Percentiles rank a stretch among this genome's conserved stretches.
Evolutionary conservation across 2,888 invertebrate species (phyloP).

Genomic region (Melanargia galathea): DNA sequence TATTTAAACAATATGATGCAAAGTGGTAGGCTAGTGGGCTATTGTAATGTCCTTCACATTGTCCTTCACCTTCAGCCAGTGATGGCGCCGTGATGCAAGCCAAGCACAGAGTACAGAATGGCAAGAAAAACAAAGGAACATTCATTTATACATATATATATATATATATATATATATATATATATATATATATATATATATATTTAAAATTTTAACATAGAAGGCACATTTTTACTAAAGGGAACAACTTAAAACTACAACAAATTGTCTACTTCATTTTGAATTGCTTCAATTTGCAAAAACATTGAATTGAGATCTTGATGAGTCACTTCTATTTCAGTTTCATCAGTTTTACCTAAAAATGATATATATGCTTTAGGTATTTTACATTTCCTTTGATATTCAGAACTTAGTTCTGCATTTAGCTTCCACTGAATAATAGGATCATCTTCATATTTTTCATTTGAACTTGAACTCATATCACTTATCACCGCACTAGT

Average conservation of each 20-base stretch:
- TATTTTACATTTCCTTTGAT: slow-evolving; percentile 66
- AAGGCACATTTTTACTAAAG: slow-evolving; percentile 35
- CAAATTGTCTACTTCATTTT: slow-evolving; percentile 72
- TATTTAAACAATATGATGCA: too few species aligned
- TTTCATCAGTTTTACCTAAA: slow-evolving; percentile 46
- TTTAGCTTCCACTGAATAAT: slow-evolving; percentile 69
- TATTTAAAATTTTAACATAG: slow-evolving; percentile 28
- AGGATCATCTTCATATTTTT: slow-evolving; percentile 50
- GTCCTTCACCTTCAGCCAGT: too few species aligned
- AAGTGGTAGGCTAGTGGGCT: too few species aligned
- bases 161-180: not conserved
- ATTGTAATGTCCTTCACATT: too few species aligned
- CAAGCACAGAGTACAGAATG: too few species aligned
- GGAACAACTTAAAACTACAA: slow-evolving; percentile 43
- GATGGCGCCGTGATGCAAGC: too few species aligned
- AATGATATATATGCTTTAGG: slow-evolving; percentile 66
- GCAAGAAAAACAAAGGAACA: too few species aligned
- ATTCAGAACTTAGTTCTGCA: slow-evolving; percentile 72
- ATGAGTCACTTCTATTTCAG: slow-evolving; percentile 70
- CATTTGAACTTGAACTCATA: slow-evolving; percentile 50
- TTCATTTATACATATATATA: too few species aligned
- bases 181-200: not conserved
- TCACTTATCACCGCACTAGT: slow-evolving; percentile 64
- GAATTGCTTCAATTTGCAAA: slow-evolving; percentile 71
- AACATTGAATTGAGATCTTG: slow-evolving; percentile 68